phyloP scores from a whole-genome alignment of 2,113 vertebrate species.

The Vulpes vulpes region DNA sequence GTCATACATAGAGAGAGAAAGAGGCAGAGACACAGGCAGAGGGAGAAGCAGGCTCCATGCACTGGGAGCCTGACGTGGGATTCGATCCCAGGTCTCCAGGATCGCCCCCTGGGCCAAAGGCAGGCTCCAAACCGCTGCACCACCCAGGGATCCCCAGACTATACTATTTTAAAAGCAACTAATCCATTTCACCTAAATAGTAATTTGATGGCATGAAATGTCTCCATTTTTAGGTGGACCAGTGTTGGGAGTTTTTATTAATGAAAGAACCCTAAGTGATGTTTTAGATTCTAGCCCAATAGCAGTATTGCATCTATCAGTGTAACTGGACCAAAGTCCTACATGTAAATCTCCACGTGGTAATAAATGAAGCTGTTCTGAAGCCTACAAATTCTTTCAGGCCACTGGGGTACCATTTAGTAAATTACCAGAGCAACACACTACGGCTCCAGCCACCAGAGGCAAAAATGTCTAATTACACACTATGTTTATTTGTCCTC shows the following conservation, averaged over 20 bases:
- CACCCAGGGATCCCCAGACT: background rate
- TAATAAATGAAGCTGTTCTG: slow-evolving; percentile 22
- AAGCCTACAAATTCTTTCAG: background rate
- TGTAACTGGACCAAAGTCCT: background rate
- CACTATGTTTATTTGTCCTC: background rate
- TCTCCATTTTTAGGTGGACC: slow-evolving; percentile 6
- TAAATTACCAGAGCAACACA: slow-evolving; percentile 7
- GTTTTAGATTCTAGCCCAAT: background rate
- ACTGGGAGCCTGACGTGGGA: too few species aligned
- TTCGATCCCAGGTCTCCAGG: too few species aligned
- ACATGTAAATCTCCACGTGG: slow-evolving; percentile 8
- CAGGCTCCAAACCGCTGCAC: too few species aligned
- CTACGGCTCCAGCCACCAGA: background rate
- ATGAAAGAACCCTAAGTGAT: slow-evolving; percentile 31
- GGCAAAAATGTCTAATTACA: background rate
- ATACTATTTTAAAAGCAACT: background rate
- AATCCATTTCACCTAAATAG: background rate
- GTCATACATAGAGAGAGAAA: too few species aligned
- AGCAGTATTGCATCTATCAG: background rate
- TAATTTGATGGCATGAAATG: slow-evolving; percentile 15
- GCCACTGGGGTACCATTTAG: background rate
- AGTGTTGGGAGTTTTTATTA: slow-evolving; percentile 16
- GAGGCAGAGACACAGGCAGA: too few species aligned
- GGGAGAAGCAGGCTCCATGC: too few species aligned
- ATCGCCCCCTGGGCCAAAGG: too few species aligned